A percentile compares a stretch with the other conserved stretches of the same genome.
These are phyloP conservation scores for Tridacna crocea DNA, from an alignment of 2,888 invertebrate genomes.

Conservation along the genomic window DNA sequence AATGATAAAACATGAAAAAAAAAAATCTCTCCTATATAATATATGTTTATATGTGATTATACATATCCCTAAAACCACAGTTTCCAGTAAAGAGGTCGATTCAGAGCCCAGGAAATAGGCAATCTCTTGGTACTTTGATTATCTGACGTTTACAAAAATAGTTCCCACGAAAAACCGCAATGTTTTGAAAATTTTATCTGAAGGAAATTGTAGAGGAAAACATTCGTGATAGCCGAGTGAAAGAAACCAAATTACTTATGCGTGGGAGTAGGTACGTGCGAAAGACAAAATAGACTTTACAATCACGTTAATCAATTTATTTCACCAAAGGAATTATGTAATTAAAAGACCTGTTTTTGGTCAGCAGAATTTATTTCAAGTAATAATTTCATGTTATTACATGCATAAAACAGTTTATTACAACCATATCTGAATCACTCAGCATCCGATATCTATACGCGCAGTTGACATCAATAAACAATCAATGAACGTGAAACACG, in stretches of 20 bases:
- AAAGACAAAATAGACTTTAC: background rate
- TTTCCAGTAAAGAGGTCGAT: too few relatives aligned
- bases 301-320: background rate
- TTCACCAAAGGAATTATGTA: background rate
- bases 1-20: too few relatives aligned
- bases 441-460: constrained; percentile 25
- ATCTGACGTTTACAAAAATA: background rate
- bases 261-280: constrained; percentile 12
- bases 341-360: too few relatives aligned
- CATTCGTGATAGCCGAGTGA: background rate
- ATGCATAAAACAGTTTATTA: too few relatives aligned
- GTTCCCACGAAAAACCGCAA: background rate
- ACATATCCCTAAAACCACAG: too few relatives aligned
- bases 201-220: background rate
- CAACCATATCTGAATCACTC: background rate
- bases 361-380: too few relatives aligned
- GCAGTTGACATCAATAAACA: constrained; percentile 32
- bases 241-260: background rate
- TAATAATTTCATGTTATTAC: too few relatives aligned
- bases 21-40: too few relatives aligned
- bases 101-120: too few relatives aligned
- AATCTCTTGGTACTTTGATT: too few relatives aligned
- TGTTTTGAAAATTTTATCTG: background rate
- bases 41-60: too few relatives aligned
- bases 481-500: constrained; percentile 33